Conservation (phyloP, 2,888 invertebrate species). For the Cosmopolites sordidus region DNA sequence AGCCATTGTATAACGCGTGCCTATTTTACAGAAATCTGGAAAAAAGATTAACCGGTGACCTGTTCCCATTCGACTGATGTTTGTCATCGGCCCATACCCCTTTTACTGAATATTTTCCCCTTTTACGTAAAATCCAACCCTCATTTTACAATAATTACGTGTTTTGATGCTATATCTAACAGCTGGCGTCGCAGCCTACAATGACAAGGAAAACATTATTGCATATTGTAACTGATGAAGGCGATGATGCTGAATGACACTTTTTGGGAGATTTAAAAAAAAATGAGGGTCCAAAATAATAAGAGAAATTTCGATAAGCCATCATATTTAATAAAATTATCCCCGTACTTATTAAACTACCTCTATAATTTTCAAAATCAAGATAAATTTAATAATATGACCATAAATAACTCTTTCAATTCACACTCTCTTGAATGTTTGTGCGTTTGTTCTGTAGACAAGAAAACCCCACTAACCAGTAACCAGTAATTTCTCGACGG, state of each 20-base stretch:
- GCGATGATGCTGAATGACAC: slow-evolving; percentile 10
- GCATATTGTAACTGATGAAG: slow-evolving; percentile 13
- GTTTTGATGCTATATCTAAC: slow-evolving; percentile 45
- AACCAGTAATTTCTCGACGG: no score
- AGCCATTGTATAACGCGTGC: slow-evolving; percentile 32
- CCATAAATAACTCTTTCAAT: no score
- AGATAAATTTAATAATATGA: neutral
- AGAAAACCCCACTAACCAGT: no score
- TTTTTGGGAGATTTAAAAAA: neutral
- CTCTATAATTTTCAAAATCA: neutral
- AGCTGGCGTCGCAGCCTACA: slow-evolving; percentile 42
- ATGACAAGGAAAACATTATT: slow-evolving; percentile 41
- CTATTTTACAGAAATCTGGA: slow-evolving; percentile 40
- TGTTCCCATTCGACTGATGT: slow-evolving; percentile 37
- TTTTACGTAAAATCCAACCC: slow-evolving; percentile 48
- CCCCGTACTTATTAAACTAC: neutral
- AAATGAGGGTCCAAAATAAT: neutral
- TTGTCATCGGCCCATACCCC: slow-evolving; percentile 45
- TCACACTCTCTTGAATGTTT: no score
- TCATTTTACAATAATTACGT: slow-evolving; percentile 49
- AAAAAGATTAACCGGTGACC: slow-evolving; percentile 32
- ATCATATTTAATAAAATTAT: no score
- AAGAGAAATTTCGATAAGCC: neutral
- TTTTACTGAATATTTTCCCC: slow-evolving; percentile 46
- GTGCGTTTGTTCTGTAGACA: no score